Conservation (phyloP, 30 jellyfish, hydroid and myxozoan genomes). For the Sanderia malayensis region DNA sequence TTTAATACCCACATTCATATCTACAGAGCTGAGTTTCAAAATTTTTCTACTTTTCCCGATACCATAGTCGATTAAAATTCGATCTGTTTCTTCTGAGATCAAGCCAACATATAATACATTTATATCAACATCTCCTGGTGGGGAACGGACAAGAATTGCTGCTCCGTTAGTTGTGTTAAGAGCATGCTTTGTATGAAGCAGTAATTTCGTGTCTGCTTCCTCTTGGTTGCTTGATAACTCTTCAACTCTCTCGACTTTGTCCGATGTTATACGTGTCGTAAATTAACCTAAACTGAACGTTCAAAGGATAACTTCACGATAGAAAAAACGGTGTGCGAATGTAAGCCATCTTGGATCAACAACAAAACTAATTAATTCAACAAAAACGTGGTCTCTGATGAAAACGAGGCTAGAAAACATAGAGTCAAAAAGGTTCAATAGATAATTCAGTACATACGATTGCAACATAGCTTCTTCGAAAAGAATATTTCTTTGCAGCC, state of each 20-base stretch:
- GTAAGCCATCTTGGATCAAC: no score
- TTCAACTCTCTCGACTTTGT: slow-evolving; percentile 8
- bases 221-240: slow-evolving; percentile 47
- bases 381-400: no score
- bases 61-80: slow-evolving; percentile 26
- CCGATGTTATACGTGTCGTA: slow-evolving; percentile 10
- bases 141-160: slow-evolving; percentile 40
- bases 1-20: slow-evolving; percentile 15
- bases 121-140: slow-evolving; percentile 58
- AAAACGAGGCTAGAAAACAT: no score
- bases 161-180: slow-evolving; percentile 11
- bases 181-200: slow-evolving; percentile 42
- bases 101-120: slow-evolving; percentile 23
- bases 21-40: slow-evolving; percentile 12
- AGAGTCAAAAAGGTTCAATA: no score
- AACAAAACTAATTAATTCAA: no score
- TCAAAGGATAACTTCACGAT: no score
- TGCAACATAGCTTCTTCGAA: no score
- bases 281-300: no score
- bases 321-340: no score
- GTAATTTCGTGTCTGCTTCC: slow-evolving; percentile 42
- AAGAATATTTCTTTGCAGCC: slow-evolving; percentile 29
- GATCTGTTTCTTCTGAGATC: slow-evolving; percentile 27
- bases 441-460: no score
- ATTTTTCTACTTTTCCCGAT: slow-evolving; percentile 30